Evolutionary conservation across 2,113 vertebrate genomes (phyloP).

Genomic region (Takifugu bimaculatus): DNA sequence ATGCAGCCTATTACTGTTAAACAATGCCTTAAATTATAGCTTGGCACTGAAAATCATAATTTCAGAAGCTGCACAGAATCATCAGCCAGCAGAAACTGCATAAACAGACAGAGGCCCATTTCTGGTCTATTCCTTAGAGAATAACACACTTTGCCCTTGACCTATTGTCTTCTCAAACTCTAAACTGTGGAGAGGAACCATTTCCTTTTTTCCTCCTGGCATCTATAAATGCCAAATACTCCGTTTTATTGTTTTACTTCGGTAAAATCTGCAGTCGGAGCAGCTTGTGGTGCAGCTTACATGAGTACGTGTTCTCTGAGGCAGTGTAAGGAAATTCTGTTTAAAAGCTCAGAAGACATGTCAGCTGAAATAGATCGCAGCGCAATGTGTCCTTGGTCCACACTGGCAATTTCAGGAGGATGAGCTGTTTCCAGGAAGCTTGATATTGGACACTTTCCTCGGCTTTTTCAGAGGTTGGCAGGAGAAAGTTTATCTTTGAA

Average conservation of each 20-base stretch:
- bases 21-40: not conserved
- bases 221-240: conserved; percentile 15
- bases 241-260: conserved; percentile 1
- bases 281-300: conserved; percentile 3
- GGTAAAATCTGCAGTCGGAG: conserved; percentile 1
- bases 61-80: not conserved
- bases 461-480: not conserved
- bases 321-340: conserved; percentile 27
- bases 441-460: conserved; percentile 5
- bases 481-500: not conserved
- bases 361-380: conserved; percentile 25
- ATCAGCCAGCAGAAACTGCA: conserved; percentile 2
- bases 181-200: not conserved
- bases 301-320: conserved; percentile 13
- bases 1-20: not conserved
- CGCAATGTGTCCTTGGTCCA: conserved; percentile 20
- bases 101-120: conserved; percentile 2
- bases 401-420: conserved; percentile 25
- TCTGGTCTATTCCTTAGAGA: conserved; percentile 7
- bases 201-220: conserved; percentile 7
- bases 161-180: conserved; percentile 9
- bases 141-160: conserved; percentile 14
- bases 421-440: conserved; percentile 14
- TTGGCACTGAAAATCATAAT: too few species aligned
- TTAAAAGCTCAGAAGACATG: conserved; percentile 32